phyloP scores from a whole-genome alignment of 2,113 vertebrate genomes.

The Elephas maximus region DNA sequence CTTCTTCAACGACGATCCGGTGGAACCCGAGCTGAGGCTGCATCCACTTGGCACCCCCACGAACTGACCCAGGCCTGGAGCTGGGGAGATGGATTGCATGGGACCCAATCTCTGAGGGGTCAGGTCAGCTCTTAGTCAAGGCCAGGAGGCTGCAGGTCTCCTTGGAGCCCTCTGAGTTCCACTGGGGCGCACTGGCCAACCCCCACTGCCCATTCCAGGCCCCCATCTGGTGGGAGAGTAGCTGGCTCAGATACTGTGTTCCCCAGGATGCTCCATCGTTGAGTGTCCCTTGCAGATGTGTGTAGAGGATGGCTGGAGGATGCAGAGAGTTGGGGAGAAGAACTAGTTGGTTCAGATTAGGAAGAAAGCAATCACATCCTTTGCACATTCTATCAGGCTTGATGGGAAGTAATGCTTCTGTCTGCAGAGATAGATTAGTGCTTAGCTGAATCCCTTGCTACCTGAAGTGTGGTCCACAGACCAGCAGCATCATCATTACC shows the following conservation, averaged over 20 bases:
- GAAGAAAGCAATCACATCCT: background rate
- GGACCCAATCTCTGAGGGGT: background rate
- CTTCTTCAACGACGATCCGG: slow-evolving; percentile 87
- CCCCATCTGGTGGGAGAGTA: background rate
- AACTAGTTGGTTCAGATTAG: background rate
- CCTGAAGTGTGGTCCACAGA: background rate
- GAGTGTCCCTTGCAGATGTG: background rate
- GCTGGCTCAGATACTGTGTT: background rate
- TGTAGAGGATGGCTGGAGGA: background rate
- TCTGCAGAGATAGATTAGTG: background rate
- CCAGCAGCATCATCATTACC: background rate
- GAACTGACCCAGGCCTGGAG: slow-evolving; percentile 82
- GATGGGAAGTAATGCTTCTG: background rate
- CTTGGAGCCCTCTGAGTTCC: background rate
- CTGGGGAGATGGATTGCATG: background rate
- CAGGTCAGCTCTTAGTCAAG: background rate
- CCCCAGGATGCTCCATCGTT: background rate
- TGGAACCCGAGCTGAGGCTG: slow-evolving; percentile 84
- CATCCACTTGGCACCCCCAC: slow-evolving; percentile 86
- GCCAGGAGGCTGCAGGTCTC: background rate
- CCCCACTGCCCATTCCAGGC: background rate
- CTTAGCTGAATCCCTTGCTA: background rate
- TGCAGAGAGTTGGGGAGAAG: too few relatives aligned
- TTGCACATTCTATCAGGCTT: background rate
- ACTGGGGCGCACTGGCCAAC: background rate